Evolutionary conservation across 2,797 vertebrate genomes (phyloP).

Genomic region (Falco columbarius): DNA sequence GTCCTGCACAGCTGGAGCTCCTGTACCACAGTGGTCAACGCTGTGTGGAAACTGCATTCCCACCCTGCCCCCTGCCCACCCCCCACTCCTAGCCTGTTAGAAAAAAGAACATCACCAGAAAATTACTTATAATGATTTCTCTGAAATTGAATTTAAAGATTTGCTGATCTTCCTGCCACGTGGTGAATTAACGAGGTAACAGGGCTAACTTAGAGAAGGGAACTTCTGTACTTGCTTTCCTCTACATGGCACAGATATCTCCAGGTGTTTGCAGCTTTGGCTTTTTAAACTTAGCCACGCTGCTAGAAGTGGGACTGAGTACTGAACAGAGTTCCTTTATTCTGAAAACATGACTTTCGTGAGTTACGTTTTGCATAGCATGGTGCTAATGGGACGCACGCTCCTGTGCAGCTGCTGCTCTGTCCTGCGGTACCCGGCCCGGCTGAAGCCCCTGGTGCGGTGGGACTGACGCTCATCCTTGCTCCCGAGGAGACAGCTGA

Average conservation of each 20-base stretch:
- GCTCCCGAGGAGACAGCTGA: neutral
- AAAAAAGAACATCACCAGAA: neutral
- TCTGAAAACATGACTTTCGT: neutral
- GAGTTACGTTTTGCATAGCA: neutral
- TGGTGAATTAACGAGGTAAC: neutral
- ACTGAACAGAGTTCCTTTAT: rapidly evolving
- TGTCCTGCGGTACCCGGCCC: neutral
- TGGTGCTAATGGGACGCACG: rapidly evolving
- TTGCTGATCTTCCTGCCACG: neutral
- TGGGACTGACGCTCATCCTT: neutral
- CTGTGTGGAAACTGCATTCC: neutral
- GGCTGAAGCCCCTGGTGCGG: neutral
- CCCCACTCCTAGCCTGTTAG: neutral
- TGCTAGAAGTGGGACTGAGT: neutral
- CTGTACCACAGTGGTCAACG: rapidly evolving
- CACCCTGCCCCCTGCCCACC: too few relatives aligned
- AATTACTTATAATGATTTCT: neutral
- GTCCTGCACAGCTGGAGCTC: neutral
- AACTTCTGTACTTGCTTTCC: neutral
- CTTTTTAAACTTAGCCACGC: neutral
- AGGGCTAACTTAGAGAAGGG: neutral
- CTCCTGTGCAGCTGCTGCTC: neutral
- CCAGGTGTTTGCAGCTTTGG: neutral
- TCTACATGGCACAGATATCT: rapidly evolving
- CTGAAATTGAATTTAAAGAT: neutral